Evolutionary conservation across 2,113 vertebrate genomes (phyloP).

Genomic region (Seriola quinqueradiata): DNA sequence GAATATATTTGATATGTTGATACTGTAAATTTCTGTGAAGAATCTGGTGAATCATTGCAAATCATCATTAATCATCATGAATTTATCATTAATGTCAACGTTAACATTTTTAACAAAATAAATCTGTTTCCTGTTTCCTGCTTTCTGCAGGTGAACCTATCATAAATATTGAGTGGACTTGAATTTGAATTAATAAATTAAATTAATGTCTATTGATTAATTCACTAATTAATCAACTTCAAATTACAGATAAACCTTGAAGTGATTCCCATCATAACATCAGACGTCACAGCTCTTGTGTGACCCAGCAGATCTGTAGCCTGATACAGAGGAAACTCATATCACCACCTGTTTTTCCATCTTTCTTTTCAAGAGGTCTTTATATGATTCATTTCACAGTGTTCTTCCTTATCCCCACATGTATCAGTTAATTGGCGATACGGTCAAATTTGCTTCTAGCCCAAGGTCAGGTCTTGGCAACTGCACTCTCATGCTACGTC

Average conservation of each 20-base stretch:
- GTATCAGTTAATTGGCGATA: slow-evolving; percentile 34
- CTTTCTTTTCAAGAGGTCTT: slow-evolving; percentile 44
- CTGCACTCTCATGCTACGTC: slow-evolving; percentile 37
- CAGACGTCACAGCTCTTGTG: background rate
- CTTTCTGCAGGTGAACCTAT: background rate
- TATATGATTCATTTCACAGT: slow-evolving; percentile 44
- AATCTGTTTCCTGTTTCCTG: background rate
- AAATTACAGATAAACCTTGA: background rate
- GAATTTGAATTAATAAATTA: background rate
- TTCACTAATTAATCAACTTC: background rate
- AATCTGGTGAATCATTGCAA: background rate
- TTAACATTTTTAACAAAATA: background rate
- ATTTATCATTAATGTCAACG: too few species aligned
- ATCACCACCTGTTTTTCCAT: slow-evolving; percentile 56
- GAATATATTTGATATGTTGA: background rate
- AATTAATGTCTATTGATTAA: too few species aligned
- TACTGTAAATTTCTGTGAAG: background rate
- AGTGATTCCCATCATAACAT: background rate
- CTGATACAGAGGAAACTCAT: slow-evolving; percentile 16
- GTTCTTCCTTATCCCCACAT: slow-evolving; percentile 18
- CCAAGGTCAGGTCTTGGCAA: slow-evolving; percentile 63
- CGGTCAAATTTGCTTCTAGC: slow-evolving; percentile 40
- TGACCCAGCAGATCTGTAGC: slow-evolving; percentile 16
- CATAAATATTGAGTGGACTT: slow-evolving; percentile 63
- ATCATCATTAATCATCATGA: background rate